Conservation (phyloP, 2,113 vertebrate species). For the Pteronura brasiliensis region DNA sequence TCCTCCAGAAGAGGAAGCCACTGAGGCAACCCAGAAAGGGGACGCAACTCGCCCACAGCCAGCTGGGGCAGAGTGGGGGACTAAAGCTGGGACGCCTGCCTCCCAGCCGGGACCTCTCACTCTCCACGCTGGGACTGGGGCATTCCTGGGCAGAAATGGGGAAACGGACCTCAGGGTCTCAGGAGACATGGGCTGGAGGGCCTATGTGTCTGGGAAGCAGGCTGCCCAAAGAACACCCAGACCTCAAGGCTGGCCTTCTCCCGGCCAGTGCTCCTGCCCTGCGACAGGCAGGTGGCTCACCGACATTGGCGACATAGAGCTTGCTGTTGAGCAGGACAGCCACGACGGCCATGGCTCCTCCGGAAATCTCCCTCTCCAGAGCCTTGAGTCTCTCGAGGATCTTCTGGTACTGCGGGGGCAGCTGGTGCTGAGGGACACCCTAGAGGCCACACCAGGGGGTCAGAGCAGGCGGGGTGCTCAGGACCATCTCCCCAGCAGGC, state of each 20-base stretch:
- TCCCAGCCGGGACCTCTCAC: neutral
- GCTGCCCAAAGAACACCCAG: neutral
- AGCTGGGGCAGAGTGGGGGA: neutral
- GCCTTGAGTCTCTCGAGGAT: constrained; percentile 91
- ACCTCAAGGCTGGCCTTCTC: neutral
- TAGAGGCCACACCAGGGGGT: constrained; percentile 62
- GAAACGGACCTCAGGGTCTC: accelerated
- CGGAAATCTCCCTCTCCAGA: constrained; percentile 94
- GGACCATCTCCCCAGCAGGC: accelerated
- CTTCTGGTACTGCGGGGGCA: constrained; percentile 93
- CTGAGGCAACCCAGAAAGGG: neutral
- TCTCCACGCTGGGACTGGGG: neutral
- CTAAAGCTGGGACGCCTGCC: too few species aligned
- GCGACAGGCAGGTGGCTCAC: constrained; percentile 79
- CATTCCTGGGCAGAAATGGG: accelerated
- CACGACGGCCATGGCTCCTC: constrained; percentile 95
- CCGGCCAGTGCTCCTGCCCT: accelerated
- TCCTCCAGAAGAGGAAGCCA: neutral
- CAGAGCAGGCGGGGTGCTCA: neutral
- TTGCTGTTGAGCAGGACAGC: constrained; percentile 95
- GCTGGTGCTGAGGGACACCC: constrained; percentile 90
- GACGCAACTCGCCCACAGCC: accelerated
- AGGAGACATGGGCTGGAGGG: neutral
- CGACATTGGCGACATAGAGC: constrained; percentile 95
- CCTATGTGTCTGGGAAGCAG: neutral